Percentiles rank a stretch among this genome's conserved stretches.
Evolutionary conservation across 2,113 vertebrate species (phyloP).

Genomic region (Pollimyrus isidori): DNA sequence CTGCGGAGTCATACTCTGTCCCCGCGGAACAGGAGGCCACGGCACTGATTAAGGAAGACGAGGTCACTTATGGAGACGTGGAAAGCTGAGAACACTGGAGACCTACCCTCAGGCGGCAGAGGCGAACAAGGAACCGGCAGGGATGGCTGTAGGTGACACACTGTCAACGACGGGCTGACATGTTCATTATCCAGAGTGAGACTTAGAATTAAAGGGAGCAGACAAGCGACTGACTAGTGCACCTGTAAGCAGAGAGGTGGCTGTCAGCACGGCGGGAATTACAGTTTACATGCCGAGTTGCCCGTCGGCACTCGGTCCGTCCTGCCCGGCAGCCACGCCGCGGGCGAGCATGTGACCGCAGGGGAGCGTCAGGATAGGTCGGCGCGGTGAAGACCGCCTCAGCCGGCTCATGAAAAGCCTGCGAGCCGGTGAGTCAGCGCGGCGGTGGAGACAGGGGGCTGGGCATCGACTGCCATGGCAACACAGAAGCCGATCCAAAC

Average conservation of each 20-base stretch:
- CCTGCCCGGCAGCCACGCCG: neutral
- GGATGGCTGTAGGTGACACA: neutral
- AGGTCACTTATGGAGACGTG: neutral
- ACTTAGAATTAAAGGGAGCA: neutral
- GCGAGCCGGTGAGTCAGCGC: neutral
- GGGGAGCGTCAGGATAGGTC: neutral
- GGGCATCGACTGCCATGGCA: neutral
- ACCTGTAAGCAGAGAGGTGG: neutral
- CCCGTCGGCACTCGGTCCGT: neutral
- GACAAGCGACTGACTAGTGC: neutral
- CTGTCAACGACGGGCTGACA: neutral
- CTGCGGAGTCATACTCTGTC: neutral
- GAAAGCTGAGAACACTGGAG: neutral
- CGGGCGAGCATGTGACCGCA: neutral
- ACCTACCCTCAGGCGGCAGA: neutral
- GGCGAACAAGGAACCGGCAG: neutral
- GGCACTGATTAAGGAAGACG: neutral
- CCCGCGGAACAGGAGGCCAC: neutral
- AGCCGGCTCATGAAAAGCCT: neutral
- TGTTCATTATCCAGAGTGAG: neutral
- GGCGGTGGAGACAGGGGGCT: neutral
- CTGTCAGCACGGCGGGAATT: neutral
- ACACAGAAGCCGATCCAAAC: neutral
- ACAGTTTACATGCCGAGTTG: neutral
- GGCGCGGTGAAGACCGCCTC: conserved; percentile 38